Percentiles rank a stretch among this genome's conserved stretches.
Evolutionary conservation across 1,140 invertebrate species (phyloP).

Genomic region (Branchinecta lindahli): DNA sequence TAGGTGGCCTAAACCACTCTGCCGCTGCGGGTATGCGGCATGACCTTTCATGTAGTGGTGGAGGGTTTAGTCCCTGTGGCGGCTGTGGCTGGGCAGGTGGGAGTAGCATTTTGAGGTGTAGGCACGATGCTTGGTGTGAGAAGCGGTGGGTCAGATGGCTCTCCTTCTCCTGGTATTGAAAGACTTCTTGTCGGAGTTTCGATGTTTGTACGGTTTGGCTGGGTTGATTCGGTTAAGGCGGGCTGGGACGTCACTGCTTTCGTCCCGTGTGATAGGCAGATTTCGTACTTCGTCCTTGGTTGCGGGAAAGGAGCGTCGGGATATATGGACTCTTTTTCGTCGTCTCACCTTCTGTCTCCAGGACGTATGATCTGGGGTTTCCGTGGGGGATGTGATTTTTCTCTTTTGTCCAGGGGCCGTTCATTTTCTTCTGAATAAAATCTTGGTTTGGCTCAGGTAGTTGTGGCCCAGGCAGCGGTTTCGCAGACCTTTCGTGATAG

Average conservation of each 20-base stretch:
- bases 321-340: background rate
- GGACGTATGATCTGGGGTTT: background rate
- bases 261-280: background rate
- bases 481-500: background rate
- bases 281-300: background rate
- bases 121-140: background rate
- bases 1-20: background rate
- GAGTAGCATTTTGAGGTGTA: background rate
- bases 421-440: constrained; percentile 6
- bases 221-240: background rate
- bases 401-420: background rate
- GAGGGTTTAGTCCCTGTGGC: background rate
- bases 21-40: background rate
- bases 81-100: constrained; percentile 7
- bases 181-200: constrained; percentile 4
- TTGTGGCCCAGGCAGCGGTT: constrained; percentile 1
- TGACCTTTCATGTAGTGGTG: constrained; percentile 1
- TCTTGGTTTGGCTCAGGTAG: too few species aligned
- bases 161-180: background rate
- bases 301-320: constrained; percentile 2
- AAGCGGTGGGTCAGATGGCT: background rate
- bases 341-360: constrained; percentile 3
- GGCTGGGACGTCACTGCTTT: background rate
- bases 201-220: constrained; percentile 1
- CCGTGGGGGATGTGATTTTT: background rate